Evolutionary conservation across 2,113 vertebrate species (phyloP), one percentile per base, ranked within the genome.

Genomic region (Pachyramphus minor): DNA sequence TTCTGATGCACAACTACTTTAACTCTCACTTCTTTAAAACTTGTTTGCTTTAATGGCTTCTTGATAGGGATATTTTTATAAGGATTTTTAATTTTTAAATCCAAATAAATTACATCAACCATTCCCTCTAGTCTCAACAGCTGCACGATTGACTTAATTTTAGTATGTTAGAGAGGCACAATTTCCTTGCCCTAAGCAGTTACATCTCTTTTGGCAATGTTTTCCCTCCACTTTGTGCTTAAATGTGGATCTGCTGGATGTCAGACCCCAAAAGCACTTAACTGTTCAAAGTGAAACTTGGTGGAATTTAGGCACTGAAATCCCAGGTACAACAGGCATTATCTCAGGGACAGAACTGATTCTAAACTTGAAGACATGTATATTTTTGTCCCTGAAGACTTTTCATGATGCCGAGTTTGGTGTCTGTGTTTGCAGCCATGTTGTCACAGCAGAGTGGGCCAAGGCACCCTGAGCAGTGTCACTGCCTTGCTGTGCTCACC

Each of bases 31-130:
- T 83, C 75, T n/a, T 77, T 74, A 58, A 24, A 50, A 37, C 39
- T 58, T 20, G 6, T 80, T 90, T 84, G 35, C 72, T 86, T 86
- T 81, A 90, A 47, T 45, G 20, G 37, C 20, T 86, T 90, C 53
- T 93, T 74, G 24, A 33, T 66, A 68, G 52, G 55, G 52, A 86
- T 93, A 74, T 88, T 91, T 94, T 93, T 76, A 62, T 74, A 58
- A 55, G 58, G n/a, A 44, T 69, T 56, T 67, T 72, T 76, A 83
- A 84, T 66, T n/a, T 68, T 64, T 55, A 68, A 78, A 74, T 87
- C 76, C 79, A 92, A 94, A 94, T 81, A 91, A 91, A 94, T 82
- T 71, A 75, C 49, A 78, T 75, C 76, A 95, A 35, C 64, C 56
- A 47, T 87, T 84, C 59, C 62, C 78, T 84, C 75, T 77, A 35